Evolutionary conservation across 2,113 vertebrate species (phyloP).

Genomic region (Amphiprion ocellaris): DNA sequence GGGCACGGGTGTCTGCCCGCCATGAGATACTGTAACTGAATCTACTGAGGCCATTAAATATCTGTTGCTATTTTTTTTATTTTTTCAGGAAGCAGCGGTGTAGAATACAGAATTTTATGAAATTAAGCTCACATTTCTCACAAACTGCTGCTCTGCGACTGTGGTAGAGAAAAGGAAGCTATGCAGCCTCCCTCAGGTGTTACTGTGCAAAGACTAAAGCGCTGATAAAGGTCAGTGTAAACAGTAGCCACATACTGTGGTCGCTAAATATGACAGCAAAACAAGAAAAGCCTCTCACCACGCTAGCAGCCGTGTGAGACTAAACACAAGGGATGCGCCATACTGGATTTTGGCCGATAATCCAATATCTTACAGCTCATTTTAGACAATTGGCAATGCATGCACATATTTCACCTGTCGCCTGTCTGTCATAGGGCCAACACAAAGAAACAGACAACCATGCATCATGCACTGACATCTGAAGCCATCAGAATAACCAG

Average conservation of each 20-base stretch:
- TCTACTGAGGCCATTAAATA: conserved; percentile 12
- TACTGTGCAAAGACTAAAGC: neutral
- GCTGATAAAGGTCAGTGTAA: neutral
- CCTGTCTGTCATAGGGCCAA: no score
- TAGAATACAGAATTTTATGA: neutral
- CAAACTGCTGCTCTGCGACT: conserved; percentile 18
- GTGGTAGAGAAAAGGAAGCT: neutral
- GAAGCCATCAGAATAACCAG: no score
- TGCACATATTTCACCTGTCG: no score
- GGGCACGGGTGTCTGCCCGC: conserved; percentile 22
- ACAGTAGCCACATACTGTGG: neutral
- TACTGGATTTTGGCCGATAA: no score
- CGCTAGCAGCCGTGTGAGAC: conserved; percentile 6
- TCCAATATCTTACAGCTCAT: no score
- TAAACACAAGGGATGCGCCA: no score
- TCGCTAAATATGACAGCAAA: neutral
- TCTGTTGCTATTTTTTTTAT: conserved; percentile 12
- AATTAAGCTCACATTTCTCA: conserved; percentile 11
- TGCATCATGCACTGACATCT: no score
- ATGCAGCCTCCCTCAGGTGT: neutral
- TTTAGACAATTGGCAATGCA: no score
- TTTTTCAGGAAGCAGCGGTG: neutral
- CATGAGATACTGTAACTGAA: conserved; percentile 40
- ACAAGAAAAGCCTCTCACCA: no score
- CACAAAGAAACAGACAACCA: no score